phyloP scores from a whole-genome alignment of 2,113 vertebrate genomes.

The Glaucomys volans region DNA sequence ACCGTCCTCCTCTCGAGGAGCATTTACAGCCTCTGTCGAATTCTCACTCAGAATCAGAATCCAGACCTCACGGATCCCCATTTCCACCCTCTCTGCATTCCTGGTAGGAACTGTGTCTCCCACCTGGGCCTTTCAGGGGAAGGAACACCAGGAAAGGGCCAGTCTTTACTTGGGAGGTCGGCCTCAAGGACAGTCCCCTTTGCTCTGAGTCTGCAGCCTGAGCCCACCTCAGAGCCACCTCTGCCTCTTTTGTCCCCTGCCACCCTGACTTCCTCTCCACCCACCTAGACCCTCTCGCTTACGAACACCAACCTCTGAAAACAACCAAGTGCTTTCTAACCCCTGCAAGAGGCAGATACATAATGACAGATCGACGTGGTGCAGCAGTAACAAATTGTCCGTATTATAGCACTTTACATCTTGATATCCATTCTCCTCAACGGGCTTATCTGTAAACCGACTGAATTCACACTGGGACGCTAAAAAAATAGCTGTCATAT shows the following conservation, averaged over 20 bases:
- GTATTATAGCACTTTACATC: constrained; percentile 84
- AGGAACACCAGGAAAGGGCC: not conserved
- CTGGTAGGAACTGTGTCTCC: not conserved
- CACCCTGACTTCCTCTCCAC: not conserved
- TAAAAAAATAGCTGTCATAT: constrained; percentile 85
- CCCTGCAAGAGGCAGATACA: constrained; percentile 56
- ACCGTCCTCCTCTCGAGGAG: fast-evolving
- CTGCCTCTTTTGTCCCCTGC: not conserved
- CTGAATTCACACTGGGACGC: constrained; percentile 83
- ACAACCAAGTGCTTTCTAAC: not conserved
- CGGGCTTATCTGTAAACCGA: constrained; percentile 84
- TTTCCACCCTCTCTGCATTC: not conserved
- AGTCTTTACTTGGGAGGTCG: not conserved
- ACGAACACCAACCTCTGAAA: not conserved
- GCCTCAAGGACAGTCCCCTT: not conserved
- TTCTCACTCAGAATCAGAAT: not conserved
- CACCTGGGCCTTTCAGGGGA: not conserved
- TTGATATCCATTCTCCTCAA: constrained; percentile 82
- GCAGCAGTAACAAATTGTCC: constrained; percentile 81
- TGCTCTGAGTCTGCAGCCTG: not conserved
- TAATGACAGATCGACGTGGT: constrained; percentile 70
- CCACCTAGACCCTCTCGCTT: not conserved
- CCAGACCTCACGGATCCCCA: not conserved
- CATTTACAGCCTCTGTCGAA: not conserved
- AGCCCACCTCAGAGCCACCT: fast-evolving